Base-by-base conservation (phyloP, 2,113 vertebrate genomes). In the Nerophis lumbriciformis region DNA sequence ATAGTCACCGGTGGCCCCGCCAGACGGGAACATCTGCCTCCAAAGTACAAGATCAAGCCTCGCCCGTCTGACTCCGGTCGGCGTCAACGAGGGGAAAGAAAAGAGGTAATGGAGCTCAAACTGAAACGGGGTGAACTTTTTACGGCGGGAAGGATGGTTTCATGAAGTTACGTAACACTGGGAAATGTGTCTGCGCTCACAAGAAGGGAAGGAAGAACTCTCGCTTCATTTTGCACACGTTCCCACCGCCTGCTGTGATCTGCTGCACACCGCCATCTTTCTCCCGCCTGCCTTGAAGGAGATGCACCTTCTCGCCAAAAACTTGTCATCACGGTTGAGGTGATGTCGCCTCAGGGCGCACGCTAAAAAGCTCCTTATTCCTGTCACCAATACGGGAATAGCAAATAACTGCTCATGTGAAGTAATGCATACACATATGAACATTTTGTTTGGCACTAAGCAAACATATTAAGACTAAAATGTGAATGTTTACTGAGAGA, bases 291-390 rank as follows among this genome's bases (percentile, higher is more conserved):
- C 48, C 9, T 37, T 69, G 50, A 60, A 47, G 48, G 12, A 15
- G 44, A 42, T 39, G 39, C 39, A 39, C 62, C 28, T 28, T 28
- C 28, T 28, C 28, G 28, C 28, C 28, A 28, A 28, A 28, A 3
- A 28, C 28, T 28, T 28, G 28, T 28, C 28, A 28, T 28, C 28
- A 3, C 28, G 28, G 28, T 3, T 28, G 28, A 28, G 78, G 76
- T 78, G 72, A 66, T 66, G 79, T 63, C 65, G 66, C 76, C 75
- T 77, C 12, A 11, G 59, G 71, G 69, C 50, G 71, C 44, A 48
- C 53, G 71, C 75, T 68, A 47, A 47, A 47, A 13, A 4, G 0
- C 13, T 13, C 44, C 44, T 47, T 4, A 47, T 28, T 28, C 3
- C 28, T 28, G 28, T 28, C 28, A 28, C 28, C 28, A 3, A 28